Percentiles rank a stretch among this genome's conserved stretches.
Evolutionary conservation across 2,888 invertebrate genomes (phyloP).

Genomic region (Embidobia sp.): DNA sequence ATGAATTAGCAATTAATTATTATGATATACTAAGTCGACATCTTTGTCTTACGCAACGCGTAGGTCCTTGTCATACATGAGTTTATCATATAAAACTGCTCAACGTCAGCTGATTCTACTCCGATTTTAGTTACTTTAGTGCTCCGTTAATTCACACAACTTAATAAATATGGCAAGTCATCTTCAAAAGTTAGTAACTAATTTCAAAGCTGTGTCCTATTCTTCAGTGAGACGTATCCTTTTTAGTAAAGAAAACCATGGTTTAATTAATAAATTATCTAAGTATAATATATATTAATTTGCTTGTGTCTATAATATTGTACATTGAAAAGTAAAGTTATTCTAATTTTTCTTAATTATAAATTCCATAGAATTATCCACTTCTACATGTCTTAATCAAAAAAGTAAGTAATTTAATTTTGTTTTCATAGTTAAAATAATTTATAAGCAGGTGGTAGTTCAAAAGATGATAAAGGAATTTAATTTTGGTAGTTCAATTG

Average conservation of each 20-base stretch:
- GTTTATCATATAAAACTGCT: slow-evolving; percentile 10
- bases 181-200: slow-evolving; percentile 5
- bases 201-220: neutral
- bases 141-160: neutral
- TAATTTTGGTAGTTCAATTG: too few relatives aligned
- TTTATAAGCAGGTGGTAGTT: too few relatives aligned
- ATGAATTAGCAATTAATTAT: too few relatives aligned
- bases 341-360: neutral
- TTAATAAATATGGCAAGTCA: slow-evolving; percentile 5
- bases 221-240: slow-evolving; percentile 28
- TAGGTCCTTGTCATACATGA: neutral
- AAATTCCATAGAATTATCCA: neutral
- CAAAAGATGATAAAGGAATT: too few relatives aligned
- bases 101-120: slow-evolving; percentile 18
- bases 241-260: neutral
- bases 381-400: neutral
- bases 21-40: too few relatives aligned
- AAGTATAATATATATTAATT: too few relatives aligned
- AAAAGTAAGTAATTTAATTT: slow-evolving; percentile 2
- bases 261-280: neutral
- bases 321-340: neutral
- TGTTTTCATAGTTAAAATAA: too few relatives aligned
- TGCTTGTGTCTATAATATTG: too few relatives aligned
- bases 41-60: too few relatives aligned
- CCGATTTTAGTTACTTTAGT: neutral